Conservation (phyloP, 2,888 invertebrate species). For the Chalcis sispes region DNA sequence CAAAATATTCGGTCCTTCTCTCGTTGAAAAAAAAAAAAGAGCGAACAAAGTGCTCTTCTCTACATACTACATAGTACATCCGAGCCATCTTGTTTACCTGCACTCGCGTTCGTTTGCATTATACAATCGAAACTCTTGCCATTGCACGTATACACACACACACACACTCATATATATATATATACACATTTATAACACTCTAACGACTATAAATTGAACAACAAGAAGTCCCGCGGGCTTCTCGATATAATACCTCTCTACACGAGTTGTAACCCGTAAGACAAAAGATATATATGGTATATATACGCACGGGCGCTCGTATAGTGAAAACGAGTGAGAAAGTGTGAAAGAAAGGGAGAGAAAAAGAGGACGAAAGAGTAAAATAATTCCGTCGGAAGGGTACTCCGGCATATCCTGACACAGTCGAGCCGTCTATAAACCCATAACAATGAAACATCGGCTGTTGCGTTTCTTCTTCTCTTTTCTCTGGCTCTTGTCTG, state of each 20-base stretch:
- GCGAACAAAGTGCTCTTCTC: not conserved
- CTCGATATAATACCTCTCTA: no score
- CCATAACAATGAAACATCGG: no score
- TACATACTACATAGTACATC: no score
- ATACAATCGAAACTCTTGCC: not conserved
- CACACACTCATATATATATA: not conserved
- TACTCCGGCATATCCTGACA: slow-evolving; percentile 60
- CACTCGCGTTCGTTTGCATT: not conserved
- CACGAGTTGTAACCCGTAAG: no score
- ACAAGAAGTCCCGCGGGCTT: slow-evolving; percentile 59
- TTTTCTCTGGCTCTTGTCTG: no score
- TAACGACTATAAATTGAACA: slow-evolving; percentile 71
- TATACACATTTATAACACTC: slow-evolving; percentile 43
- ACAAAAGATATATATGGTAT: slow-evolving; percentile 56
- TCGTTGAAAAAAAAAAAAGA: not conserved
- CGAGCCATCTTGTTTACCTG: slow-evolving; percentile 5
- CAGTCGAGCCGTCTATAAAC: no score
- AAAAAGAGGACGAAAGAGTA: slow-evolving; percentile 48
- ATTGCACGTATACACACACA: not conserved
- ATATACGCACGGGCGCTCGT: no score
- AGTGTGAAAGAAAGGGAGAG: no score
- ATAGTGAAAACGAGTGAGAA: no score
- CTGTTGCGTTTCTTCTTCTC: no score
- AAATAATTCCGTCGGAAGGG: slow-evolving; percentile 40
- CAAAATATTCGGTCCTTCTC: no score